phyloP scores from a whole-genome alignment of 2,888 invertebrate species.

The Mesorhabditis spiculigera region DNA sequence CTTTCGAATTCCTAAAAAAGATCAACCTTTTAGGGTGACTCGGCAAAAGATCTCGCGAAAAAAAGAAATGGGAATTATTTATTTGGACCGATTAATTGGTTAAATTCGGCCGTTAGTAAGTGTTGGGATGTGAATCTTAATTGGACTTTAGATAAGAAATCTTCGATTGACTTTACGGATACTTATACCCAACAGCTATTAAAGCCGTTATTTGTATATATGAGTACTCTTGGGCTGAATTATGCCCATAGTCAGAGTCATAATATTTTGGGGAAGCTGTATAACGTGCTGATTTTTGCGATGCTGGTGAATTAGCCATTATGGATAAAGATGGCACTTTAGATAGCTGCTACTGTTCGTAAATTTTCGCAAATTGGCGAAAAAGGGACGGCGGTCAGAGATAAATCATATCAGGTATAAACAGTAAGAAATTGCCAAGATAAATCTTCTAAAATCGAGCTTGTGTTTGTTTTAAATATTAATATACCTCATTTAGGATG shows the following conservation, averaged over 20 bases:
- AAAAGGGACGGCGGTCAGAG: neutral
- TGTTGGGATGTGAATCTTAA: neutral
- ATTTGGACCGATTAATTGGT: conserved; percentile 2
- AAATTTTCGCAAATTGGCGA: conserved; percentile 1
- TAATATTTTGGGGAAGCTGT: neutral
- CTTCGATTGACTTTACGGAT: conserved; percentile 34
- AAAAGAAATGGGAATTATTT: too few relatives aligned
- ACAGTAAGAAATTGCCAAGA: too few relatives aligned
- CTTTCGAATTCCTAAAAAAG: too few relatives aligned
- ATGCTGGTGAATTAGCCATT: neutral
- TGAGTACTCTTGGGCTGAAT: conserved; percentile 35
- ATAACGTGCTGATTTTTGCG: neutral
- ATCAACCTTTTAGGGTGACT: too few relatives aligned
- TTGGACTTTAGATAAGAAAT: conserved; percentile 16
- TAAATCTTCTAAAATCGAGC: too few relatives aligned
- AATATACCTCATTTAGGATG: conserved; percentile 18
- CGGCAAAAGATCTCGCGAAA: neutral
- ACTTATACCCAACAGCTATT: conserved; percentile 39
- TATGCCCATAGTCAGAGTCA: conserved; percentile 23
- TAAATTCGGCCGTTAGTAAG: neutral
- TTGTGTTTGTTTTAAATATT: too few relatives aligned
- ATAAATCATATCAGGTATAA: too few relatives aligned
- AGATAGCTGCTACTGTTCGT: neutral
- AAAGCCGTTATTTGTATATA: conserved; percentile 34
- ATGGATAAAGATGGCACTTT: too few relatives aligned